Base-by-base conservation (phyloP, 2,888 invertebrate species). In the Ephialtes manifestator region DNA sequence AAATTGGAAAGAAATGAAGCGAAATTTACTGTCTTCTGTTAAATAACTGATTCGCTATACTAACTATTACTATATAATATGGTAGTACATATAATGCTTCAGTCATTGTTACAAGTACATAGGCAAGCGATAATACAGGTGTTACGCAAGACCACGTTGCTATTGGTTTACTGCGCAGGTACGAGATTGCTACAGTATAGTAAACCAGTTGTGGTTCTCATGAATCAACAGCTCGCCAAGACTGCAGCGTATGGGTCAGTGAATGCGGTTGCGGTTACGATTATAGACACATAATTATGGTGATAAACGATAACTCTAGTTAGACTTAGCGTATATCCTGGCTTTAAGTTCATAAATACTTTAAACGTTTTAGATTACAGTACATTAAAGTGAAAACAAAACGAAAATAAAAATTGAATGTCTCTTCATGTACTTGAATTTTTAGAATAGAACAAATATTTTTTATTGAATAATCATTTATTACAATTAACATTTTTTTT, bases 71-170 rank as follows among this genome's bases (percentile, higher is more conserved):
- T 15, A 51, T 18, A 51, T 51, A 18, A 55, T 55, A 55, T 11
- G 2, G 31, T 24, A 65, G 67, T 31, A n/a, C n/a, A n/a, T n/a
- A 20, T 67, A 31, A 20, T 20, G 39, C 20, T 72, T 15, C 31
- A 77, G 31, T 0, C 11, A 60, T 0, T 39, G 67, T 28, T 58
- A 77, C 71, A 15, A 35, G 15, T 31, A 20, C 4, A 15, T 31
- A 18, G 15, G 11, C 35, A 60, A 28, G 31, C n/a, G n/a, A 20
- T 67, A 63, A 55, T 28, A 10, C 8, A 35, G 74, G 74, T 74
- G 71, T 81, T 72, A 48, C 55, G 84, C 78, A 81, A 84, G 31
- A 65, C 31, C 43, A 63, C 18, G 11, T 60, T 80, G 68, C 31
- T 39, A 67, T 74, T 48, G 71, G 48, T 77, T 72, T 67, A 81